A percentile compares a stretch with the other conserved stretches of the same genome.
phyloP scores from a whole-genome alignment of 1,140 invertebrate species.

The Hyles euphorbiae region DNA sequence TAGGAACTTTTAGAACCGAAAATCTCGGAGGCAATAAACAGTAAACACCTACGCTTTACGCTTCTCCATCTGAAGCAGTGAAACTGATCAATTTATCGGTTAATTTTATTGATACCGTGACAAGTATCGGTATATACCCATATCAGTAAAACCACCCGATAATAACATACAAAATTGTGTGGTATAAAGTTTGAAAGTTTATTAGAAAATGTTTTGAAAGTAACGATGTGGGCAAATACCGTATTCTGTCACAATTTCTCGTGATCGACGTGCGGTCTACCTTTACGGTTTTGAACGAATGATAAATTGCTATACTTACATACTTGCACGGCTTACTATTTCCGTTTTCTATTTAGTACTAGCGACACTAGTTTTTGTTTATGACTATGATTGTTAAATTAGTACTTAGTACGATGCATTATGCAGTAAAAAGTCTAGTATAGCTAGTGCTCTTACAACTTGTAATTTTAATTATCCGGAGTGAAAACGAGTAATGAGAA shows the following conservation, averaged over 20 bases:
- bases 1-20: no score
- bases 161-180: not conserved
- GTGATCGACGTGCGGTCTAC: slow-evolving; percentile 46
- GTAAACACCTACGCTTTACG: no score
- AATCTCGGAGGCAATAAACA: no score
- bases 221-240: slow-evolving; percentile 40
- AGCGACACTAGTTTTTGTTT: not conserved
- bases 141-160: no score
- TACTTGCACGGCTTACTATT: not conserved
- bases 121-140: no score
- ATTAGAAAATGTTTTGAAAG: slow-evolving; percentile 41
- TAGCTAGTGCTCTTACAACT: not conserved
- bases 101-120: no score
- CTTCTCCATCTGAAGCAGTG: no score
- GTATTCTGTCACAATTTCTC: slow-evolving; percentile 49
- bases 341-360: not conserved
- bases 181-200: slow-evolving; percentile 26
- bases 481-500: no score
- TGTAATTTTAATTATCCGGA: no score
- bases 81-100: no score
- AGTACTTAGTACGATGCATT: not conserved
- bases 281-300: slow-evolving; percentile 30
- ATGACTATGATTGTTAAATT: not conserved
- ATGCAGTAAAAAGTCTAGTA: no score
- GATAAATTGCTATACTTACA: slow-evolving; percentile 28